Percentiles rank a stretch among this genome's conserved stretches.
Conservation (phyloP, 2,113 vertebrate genomes). For the Cyphomyrus plagiostoma region DNA sequence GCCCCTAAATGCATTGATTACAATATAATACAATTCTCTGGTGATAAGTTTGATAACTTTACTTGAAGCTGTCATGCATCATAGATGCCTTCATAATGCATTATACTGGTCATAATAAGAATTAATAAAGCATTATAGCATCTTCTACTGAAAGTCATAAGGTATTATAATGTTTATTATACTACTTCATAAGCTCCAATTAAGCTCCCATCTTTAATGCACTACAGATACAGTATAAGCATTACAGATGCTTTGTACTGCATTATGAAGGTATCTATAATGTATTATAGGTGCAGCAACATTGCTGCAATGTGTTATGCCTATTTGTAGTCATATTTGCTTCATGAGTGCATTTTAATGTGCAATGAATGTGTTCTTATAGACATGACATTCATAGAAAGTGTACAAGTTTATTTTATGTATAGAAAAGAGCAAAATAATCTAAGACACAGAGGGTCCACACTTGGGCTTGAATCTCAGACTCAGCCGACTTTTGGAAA, state of each 20-base stretch:
- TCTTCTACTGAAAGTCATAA: too few relatives aligned
- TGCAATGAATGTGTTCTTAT: not conserved
- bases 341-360: not conserved
- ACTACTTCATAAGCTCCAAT: too few relatives aligned
- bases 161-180: too few relatives aligned
- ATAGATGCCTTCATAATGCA: not conserved
- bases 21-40: not conserved
- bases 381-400: not conserved
- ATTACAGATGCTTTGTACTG: not conserved
- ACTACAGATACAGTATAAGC: not conserved
- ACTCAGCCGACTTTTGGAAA: slow-evolving; percentile 3
- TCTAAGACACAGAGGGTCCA: not conserved
- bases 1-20: not conserved
- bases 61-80: not conserved
- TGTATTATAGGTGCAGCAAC: not conserved
- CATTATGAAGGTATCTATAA: not conserved
- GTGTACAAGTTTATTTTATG: not conserved
- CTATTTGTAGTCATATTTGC: not conserved
- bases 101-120: not conserved
- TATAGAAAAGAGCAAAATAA: not conserved
- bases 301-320: not conserved
- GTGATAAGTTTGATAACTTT: not conserved
- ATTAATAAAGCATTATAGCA: too few relatives aligned
- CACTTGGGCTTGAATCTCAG: not conserved
- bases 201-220: not conserved